Evolutionary conservation across 2,113 vertebrate genomes (phyloP).

Genomic region (Otocyon megalotis): DNA sequence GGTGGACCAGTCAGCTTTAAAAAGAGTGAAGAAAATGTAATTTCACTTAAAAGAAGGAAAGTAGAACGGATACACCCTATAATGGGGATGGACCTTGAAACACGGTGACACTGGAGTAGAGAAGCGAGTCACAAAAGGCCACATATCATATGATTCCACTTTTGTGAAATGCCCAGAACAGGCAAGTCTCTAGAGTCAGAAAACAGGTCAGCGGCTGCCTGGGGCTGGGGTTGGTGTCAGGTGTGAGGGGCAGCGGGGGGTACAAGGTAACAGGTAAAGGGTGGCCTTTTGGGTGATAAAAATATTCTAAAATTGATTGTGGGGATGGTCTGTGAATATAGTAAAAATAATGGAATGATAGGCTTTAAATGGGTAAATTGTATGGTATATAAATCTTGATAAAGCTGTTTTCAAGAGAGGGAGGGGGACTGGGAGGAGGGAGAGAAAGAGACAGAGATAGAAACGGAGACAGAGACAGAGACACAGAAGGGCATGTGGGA

Average conservation of each 20-base stretch:
- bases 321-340: too few species aligned
- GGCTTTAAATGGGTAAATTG: not conserved
- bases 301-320: not conserved
- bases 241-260: too few species aligned
- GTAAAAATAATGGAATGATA: not conserved
- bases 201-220: too few species aligned
- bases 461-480: not conserved
- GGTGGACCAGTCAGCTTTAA: not conserved
- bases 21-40: not conserved
- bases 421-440: not conserved
- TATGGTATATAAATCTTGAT: not conserved
- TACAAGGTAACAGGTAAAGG: not conserved
- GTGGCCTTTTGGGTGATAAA: not conserved
- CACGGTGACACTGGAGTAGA: not conserved
- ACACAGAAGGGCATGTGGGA: not conserved
- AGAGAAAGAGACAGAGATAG: not conserved
- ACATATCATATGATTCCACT: rapidly evolving
- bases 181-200: rapidly evolving
- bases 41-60: not conserved
- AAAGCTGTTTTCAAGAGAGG: too few species aligned
- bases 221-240: rapidly evolving
- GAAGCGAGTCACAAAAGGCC: not conserved
- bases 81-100: not conserved
- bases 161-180: rapidly evolving
- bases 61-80: rapidly evolving